Evolutionary conservation across 2,888 invertebrate genomes (phyloP), one percentile per base, ranked within the genome.

Genomic region (Tetragonisca angustula): DNA sequence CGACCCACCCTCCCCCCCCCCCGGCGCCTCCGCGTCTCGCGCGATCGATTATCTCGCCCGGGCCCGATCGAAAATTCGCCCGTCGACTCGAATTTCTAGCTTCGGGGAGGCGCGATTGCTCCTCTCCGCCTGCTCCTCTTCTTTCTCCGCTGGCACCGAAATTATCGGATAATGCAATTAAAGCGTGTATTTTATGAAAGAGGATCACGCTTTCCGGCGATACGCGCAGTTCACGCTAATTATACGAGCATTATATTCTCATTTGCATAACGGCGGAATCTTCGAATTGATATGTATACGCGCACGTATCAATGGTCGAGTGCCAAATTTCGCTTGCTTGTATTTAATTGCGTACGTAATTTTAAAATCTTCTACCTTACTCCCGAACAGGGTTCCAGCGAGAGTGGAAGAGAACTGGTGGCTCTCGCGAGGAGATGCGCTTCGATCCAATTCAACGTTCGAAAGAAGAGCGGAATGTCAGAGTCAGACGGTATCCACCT

Each of bases 11-110:
- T 0, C 0, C 59, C 9, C 0, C 9, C 13, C 21, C 56, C n/a
- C n/a, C n/a, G 56, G n/a, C 15, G 17, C 67, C 54, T 19, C 61
- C 52, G 24, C 54, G 68, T 3, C 19, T 19, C 68, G 17, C 36
- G 59, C 83, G 74, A 84, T 84, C 83, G 83, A 84, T 83, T 84
- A 84, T 83, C 80, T 81, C 77, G 74, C 65, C 15, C 54, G 64
- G 4, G 74, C 59, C 15, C 52, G 65, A 15, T 59, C 54, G 65
- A 73, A 69, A 73, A 71, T 81, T 72, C 80, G 56, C 17, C 52
- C 69, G 80, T 74, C 69, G 69, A 64, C 43, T 54, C 43, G 43
- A 79, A 69, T 64, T 59, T 64, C 32, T 27, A 56, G 24, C 56
- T 52, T 27, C 64, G 61, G 17, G 70, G 36, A 36, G 72, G 36